A percentile compares a stretch with the other conserved stretches of the same genome.
phyloP scores from a whole-genome alignment of 2,888 invertebrate genomes.

The Lordiphosa andalusiaca region DNA sequence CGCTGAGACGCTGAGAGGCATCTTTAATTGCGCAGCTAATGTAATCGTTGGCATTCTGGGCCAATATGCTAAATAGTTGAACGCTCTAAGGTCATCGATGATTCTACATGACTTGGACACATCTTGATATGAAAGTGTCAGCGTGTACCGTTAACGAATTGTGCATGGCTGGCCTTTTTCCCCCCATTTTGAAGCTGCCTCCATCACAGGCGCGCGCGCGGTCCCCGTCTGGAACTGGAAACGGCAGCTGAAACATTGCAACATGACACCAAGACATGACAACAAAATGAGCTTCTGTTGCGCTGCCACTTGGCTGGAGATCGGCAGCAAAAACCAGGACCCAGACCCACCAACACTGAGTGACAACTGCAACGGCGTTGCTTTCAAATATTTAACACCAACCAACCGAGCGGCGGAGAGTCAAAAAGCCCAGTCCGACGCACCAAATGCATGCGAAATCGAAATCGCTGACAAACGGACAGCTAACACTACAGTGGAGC shows the following conservation, averaged over 20 bases:
- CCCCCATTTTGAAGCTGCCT: not conserved
- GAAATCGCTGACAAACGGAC: conserved; percentile 47
- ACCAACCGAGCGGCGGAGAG: conserved; percentile 31
- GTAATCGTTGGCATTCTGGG: conserved; percentile 37
- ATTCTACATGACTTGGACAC: conserved; percentile 51
- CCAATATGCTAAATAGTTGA: conserved; percentile 39
- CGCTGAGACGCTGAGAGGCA: conserved; percentile 10
- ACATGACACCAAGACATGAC: conserved; percentile 75
- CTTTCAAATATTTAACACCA: conserved; percentile 70
- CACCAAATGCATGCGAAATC: conserved; percentile 59
- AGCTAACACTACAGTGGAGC: conserved; percentile 19
- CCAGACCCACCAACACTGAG: conserved; percentile 34
- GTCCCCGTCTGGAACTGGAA: conserved; percentile 5
- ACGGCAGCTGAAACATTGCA: conserved; percentile 55
- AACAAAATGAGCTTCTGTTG: conserved; percentile 76
- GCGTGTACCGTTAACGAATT: conserved; percentile 69
- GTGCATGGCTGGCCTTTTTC: conserved; percentile 37
- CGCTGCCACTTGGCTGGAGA: conserved; percentile 50
- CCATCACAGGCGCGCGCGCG: too few relatives aligned
- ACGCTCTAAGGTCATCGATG: conserved; percentile 48
- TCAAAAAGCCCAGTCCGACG: conserved; percentile 31
- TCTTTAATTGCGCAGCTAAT: conserved; percentile 21
- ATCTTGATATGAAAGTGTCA: conserved; percentile 69
- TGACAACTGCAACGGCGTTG: conserved; percentile 65
- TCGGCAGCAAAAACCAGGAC: conserved; percentile 41